These are phyloP conservation scores for Lapara coniferarum DNA, from an alignment of 2,888 invertebrate species.

Conservation along the genomic window DNA sequence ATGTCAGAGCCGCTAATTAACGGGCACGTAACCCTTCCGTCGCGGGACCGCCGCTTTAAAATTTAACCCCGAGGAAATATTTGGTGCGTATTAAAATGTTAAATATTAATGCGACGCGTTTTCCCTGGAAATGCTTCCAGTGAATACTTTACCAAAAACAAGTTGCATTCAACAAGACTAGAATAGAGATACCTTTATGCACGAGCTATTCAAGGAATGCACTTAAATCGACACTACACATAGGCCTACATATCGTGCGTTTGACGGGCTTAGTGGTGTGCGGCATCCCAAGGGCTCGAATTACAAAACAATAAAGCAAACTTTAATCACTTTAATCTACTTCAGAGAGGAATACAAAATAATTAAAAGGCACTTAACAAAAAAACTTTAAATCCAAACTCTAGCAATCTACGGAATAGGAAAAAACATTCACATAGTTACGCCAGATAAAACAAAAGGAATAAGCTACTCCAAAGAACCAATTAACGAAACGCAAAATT, in stretches of 20 bases:
- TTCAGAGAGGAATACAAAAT: background rate
- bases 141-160: background rate
- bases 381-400: background rate
- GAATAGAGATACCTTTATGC: background rate
- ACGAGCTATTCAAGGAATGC: conserved; percentile 19
- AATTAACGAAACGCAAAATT: conserved; percentile 1
- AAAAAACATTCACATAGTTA: background rate
- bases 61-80: conserved; percentile 81
- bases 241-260: conserved; percentile 26
- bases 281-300: background rate
- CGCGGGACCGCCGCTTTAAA: conserved; percentile 76
- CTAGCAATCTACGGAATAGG: background rate
- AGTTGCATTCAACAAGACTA: background rate
- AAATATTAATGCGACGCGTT: conserved; percentile 75
- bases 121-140: conserved; percentile 45
- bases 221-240: conserved; percentile 29
- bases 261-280: background rate
- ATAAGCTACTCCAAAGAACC: background rate
- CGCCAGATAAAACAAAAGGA: conserved; percentile 6
- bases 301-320: background rate
- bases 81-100: conserved; percentile 83
- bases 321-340: background rate
- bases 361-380: background rate
- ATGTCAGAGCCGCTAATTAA: conserved; percentile 79
- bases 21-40: conserved; percentile 84